A percentile compares a stretch with the other conserved stretches of the same genome.
These are phyloP conservation scores for Labroides dimidiatus DNA, from an alignment of 2,797 vertebrate species.

Conservation along the genomic window DNA sequence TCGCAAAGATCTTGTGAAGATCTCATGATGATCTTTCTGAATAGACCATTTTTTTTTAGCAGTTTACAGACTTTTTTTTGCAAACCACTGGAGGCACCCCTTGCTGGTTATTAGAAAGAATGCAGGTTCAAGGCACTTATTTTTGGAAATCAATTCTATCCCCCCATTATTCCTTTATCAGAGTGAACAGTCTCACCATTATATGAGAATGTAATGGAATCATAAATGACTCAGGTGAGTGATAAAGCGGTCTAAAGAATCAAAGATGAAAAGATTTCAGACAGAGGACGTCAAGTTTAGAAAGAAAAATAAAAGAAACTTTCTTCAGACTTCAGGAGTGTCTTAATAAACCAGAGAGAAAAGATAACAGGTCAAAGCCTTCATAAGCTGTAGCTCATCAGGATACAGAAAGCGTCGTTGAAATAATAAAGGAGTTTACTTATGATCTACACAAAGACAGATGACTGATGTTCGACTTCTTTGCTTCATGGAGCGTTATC, in stretches of 20 bases:
- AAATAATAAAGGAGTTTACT: slow-evolving; percentile 5
- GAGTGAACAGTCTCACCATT: neutral
- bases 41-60: too few relatives aligned
- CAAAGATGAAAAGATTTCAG: neutral
- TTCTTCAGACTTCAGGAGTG: neutral
- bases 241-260: neutral
- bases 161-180: too few relatives aligned
- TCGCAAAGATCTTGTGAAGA: too few relatives aligned
- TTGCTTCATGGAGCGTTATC: slow-evolving; percentile 18
- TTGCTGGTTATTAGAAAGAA: too few relatives aligned
- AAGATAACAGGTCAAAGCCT: slow-evolving; percentile 1
- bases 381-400: neutral
- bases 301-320: neutral
- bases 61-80: too few relatives aligned
- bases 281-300: neutral
- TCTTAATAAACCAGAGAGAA: neutral
- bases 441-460: slow-evolving; percentile 1
- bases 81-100: too few relatives aligned
- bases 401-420: neutral
- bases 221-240: neutral
- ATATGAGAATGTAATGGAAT: neutral
- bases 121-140: too few relatives aligned
- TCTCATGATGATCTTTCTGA: too few relatives aligned
- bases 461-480: neutral
- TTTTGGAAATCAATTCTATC: too few relatives aligned